Conservation (phyloP, 1,140 invertebrate genomes). For the Scaptomyza montana region DNA sequence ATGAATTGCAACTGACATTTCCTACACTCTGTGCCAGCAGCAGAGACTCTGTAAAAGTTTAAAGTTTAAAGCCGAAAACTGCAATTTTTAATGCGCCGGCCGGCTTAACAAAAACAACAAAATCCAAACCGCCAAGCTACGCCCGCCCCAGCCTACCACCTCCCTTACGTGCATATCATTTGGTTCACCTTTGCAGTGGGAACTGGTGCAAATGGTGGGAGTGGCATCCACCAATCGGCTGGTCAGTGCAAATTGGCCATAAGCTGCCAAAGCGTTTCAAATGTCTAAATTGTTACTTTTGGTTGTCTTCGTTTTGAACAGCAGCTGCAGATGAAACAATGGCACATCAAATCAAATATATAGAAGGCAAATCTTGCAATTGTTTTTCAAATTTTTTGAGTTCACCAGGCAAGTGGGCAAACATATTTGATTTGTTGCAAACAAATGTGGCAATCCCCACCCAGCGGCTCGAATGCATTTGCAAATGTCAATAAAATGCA, state of each 20-base stretch:
- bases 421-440: constrained; percentile 10
- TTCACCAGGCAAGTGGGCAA: constrained; percentile 40
- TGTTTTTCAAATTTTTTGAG: constrained; percentile 25
- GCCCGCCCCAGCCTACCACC: background rate
- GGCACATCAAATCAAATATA: constrained; percentile 49
- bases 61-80: constrained; percentile 74
- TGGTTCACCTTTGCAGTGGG: constrained; percentile 52
- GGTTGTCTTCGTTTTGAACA: constrained; percentile 12
- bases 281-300: constrained; percentile 58
- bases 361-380: constrained; percentile 22
- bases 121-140: background rate
- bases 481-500: constrained; percentile 67
- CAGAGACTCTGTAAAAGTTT: constrained; percentile 61
- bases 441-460: constrained; percentile 22
- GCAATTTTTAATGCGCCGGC: constrained; percentile 61
- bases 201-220: constrained; percentile 59
- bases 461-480: constrained; percentile 59
- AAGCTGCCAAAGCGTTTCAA: constrained; percentile 25
- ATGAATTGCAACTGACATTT: constrained; percentile 81
- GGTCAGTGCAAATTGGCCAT: constrained; percentile 58
- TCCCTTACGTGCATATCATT: constrained; percentile 36
- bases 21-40: constrained; percentile 58
- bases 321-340: constrained; percentile 19
- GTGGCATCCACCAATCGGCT: constrained; percentile 33
- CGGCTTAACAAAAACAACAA: constrained; percentile 31